phyloP scores from a whole-genome alignment of 2,797 vertebrate genomes.

The Muscicapa comitata region DNA sequence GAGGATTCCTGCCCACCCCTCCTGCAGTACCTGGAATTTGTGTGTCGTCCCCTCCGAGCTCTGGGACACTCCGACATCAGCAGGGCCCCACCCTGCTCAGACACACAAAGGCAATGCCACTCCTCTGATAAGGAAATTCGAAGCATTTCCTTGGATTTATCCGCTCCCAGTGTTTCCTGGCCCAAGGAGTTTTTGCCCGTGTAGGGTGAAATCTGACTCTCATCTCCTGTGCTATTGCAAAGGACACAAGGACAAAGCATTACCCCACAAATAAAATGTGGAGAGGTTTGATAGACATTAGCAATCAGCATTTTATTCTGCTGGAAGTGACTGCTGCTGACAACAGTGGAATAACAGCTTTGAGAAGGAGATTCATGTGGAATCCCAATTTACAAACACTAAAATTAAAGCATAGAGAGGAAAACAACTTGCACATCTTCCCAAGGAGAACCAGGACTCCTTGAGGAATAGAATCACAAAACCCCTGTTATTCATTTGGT shows the following conservation, averaged over 20 bases:
- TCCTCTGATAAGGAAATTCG: conserved; percentile 21
- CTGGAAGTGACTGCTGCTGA: neutral
- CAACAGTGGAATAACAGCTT: neutral
- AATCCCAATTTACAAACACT: neutral
- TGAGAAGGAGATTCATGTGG: neutral
- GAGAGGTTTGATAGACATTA: neutral
- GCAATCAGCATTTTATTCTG: neutral
- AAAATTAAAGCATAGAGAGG: neutral
- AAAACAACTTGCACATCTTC: neutral
- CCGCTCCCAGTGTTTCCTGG: neutral
- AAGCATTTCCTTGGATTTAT: conserved; percentile 28
- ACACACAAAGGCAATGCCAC: neutral
- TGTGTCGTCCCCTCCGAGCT: neutral
- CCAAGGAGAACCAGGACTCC: neutral
- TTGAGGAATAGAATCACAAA: neutral
- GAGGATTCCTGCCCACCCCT: neutral
- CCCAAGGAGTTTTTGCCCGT: neutral
- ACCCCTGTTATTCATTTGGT: neutral
- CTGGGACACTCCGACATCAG: neutral
- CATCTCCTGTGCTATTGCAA: neutral
- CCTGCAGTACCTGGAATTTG: neutral
- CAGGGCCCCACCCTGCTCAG: neutral
- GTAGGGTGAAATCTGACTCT: neutral
- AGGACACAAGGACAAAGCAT: neutral
- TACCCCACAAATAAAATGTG: neutral